A percentile compares a stretch with the other conserved stretches of the same genome.
Evolutionary conservation across 2,888 invertebrate genomes (phyloP).

Genomic region (Leptopterna dolabrata): DNA sequence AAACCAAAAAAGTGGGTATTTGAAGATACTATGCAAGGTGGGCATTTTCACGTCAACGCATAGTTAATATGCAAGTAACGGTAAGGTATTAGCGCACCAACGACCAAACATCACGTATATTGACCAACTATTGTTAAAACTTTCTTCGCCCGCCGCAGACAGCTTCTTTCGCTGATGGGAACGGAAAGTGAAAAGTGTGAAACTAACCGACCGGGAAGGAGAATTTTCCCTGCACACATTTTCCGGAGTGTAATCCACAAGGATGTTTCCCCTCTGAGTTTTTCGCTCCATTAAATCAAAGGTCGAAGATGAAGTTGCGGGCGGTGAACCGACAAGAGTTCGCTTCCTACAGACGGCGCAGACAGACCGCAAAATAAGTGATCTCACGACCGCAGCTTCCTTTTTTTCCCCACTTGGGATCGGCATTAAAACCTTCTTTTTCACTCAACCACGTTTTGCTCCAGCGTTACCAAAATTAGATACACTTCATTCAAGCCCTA

Average conservation of each 20-base stretch:
- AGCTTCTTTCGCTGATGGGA: background rate
- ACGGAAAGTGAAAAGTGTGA: background rate
- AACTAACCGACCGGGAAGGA: constrained; percentile 3
- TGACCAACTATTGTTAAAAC: background rate
- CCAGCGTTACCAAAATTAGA: no score
- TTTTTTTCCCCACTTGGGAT: background rate
- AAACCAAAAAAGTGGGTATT: background rate
- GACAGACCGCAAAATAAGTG: background rate
- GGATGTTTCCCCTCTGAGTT: constrained; percentile 9
- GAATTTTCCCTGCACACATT: background rate
- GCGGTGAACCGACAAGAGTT: background rate
- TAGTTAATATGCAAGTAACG: background rate
- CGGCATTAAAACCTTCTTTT: no score
- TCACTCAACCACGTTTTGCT: no score
- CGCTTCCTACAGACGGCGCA: background rate
- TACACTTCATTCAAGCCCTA: no score
- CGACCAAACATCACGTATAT: background rate
- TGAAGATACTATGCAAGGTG: background rate
- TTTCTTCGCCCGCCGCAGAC: background rate
- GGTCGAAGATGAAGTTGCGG: constrained; percentile 23
- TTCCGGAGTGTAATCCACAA: background rate
- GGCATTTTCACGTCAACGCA: background rate
- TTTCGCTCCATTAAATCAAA: constrained; percentile 17
- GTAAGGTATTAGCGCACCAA: background rate
- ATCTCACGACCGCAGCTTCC: background rate